Evolutionary conservation across 2,888 invertebrate species (phyloP).

Genomic region (Caenorhabditis japonica): DNA sequence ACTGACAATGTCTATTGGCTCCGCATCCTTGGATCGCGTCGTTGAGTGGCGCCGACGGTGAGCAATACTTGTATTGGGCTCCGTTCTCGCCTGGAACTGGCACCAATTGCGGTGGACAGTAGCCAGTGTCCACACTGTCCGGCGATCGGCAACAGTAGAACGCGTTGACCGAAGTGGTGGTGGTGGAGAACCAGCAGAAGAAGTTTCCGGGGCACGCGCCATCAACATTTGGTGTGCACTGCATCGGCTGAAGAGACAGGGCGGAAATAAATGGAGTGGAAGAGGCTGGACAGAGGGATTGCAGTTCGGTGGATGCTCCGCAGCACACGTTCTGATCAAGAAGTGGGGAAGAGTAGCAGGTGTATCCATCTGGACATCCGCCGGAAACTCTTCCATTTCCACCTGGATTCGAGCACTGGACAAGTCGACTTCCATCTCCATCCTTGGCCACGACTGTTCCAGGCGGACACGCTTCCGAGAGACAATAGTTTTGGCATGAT

Average conservation of each 20-base stretch:
- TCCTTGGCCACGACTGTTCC: conserved; percentile 75
- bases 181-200: conserved; percentile 77
- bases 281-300: conserved; percentile 74
- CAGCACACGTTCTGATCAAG: conserved; percentile 77
- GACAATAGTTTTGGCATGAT: conserved; percentile 76
- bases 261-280: conserved; percentile 77
- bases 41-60: conserved; percentile 74
- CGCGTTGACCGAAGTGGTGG: conserved; percentile 73
- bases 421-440: conserved; percentile 68
- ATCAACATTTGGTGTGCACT: conserved; percentile 77
- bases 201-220: conserved; percentile 76
- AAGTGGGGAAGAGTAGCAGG: conserved; percentile 73
- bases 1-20: conserved; percentile 75
- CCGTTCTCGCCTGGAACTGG: conserved; percentile 76
- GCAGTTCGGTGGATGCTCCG: conserved; percentile 74
- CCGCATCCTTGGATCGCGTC: conserved; percentile 76
- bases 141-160: conserved; percentile 77
- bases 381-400: conserved; percentile 69
- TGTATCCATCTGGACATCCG: conserved; percentile 76
- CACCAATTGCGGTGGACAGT: conserved; percentile 76
- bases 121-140: conserved; percentile 75
- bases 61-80: conserved; percentile 75
- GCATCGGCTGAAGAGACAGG: conserved; percentile 76
- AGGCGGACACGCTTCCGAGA: conserved; percentile 75
- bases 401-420: conserved; percentile 73